phyloP scores from a whole-genome alignment of 2,888 invertebrate species.

The Lepetodrilus schrolli region DNA sequence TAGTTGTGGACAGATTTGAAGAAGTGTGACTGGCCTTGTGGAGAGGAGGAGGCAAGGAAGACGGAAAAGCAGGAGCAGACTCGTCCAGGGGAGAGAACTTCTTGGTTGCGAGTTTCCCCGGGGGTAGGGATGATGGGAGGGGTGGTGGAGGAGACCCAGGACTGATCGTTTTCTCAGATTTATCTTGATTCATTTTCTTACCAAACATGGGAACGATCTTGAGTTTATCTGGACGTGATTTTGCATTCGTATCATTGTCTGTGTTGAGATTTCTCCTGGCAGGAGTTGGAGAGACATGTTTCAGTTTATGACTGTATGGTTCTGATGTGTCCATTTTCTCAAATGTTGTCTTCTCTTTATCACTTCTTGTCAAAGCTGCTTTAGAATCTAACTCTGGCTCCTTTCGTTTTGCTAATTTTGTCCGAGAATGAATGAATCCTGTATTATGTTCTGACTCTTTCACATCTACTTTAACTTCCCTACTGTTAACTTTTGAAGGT shows the following conservation, averaged over 20 bases:
- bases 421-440: background rate
- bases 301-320: conserved; percentile 10
- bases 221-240: background rate
- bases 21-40: background rate
- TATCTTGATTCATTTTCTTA: conserved; percentile 5
- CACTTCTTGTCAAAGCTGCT: conserved; percentile 39
- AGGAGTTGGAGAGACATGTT: conserved; percentile 35
- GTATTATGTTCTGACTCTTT: conserved; percentile 9
- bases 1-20: conserved; percentile 23
- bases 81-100: background rate
- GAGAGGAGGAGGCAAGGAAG: conserved; percentile 27
- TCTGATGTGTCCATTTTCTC: conserved; percentile 52
- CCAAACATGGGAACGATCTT: background rate
- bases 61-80: background rate
- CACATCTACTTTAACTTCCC: background rate
- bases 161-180: background rate
- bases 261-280: conserved; percentile 36
- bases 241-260: background rate
- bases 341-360: conserved; percentile 30
- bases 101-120: background rate
- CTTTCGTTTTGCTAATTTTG: background rate
- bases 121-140: conserved; percentile 30
- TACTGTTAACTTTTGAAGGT: background rate
- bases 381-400: conserved; percentile 20
- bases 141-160: conserved; percentile 24